Base-by-base conservation (phyloP, 2,113 vertebrate genomes). In the Sinocyclocheilus rhinocerous region DNA sequence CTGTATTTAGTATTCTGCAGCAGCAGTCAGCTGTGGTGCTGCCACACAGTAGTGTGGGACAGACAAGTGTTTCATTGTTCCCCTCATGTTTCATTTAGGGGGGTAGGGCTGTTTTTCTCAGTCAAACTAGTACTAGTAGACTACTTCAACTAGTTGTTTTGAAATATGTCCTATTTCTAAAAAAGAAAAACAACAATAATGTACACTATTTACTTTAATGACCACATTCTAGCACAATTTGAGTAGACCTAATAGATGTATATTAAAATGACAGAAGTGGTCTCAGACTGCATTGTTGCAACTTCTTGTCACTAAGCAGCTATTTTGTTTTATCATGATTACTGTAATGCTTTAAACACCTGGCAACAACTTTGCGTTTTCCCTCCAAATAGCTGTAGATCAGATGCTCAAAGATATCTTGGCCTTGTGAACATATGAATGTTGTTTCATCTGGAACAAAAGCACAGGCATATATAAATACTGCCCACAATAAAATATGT, bases 11-110 rank as follows among this genome's bases (percentile, higher is more conserved):
- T 45, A 82, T 82, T 86, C 78, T 65, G 52, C 39, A 24, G 24
- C 55, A 33, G 29, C 29, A 16, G 61, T 48, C 52, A 61, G 33
- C 36, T 24, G 42, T 22, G 12, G 59, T 52, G 84, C 26, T 15
- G 36, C 42, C 22, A 26, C 50, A 52, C 50, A 52, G 50, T 77
- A 80, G 20, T 67, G 70, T 70, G 80, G 73, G 80, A 65, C 80
- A 87, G 63, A 80, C 76, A 85, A 87, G 63, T 76, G 85, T 50
- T 73, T 83, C 69, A 86, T 86, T 86, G 85, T 86, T 75, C 29
- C 77, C 48, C 12, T 55, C 61, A 72, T 81, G 52, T 39, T 73
- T 73, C 33, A 42, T 55, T 72, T n/a, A 15, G 24, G 81, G 48
- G 69, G 69, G 81, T 18, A 39, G 81, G 33, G 67, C 65, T 57